phyloP scores from a whole-genome alignment of 2,797 vertebrate genomes.

The Aythya fuligula region DNA sequence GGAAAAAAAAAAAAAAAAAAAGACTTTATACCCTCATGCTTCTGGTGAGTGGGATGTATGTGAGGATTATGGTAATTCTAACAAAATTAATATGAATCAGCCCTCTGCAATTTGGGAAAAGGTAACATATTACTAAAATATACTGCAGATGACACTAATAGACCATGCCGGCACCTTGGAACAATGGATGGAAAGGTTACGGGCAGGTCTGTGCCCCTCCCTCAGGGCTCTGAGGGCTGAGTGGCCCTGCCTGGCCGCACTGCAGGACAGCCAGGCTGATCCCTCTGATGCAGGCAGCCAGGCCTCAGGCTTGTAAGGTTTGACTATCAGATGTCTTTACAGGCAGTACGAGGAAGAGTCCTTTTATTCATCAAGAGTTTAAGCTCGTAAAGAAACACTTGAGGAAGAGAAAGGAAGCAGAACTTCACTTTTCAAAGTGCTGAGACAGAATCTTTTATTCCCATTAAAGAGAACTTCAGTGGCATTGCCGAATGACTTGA shows the following conservation, averaged over 20 bases:
- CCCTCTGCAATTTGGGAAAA: not conserved
- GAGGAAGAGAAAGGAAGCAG: not conserved
- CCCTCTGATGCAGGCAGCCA: not conserved
- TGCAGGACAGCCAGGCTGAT: not conserved
- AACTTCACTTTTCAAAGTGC: not conserved
- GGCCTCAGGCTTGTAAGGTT: not conserved
- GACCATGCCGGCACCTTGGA: not conserved
- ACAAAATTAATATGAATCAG: not conserved
- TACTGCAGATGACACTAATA: accelerated
- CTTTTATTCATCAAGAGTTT: not conserved
- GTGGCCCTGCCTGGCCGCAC: not conserved
- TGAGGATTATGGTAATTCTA: not conserved
- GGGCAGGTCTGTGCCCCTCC: not conserved
- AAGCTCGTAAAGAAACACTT: not conserved
- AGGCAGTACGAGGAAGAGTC: not conserved
- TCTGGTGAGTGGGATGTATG: not conserved
- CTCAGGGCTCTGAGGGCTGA: not conserved
- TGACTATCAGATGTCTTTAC: not conserved
- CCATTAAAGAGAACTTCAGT: not conserved
- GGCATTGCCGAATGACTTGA: not conserved
- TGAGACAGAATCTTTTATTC: not conserved
- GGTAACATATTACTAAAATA: accelerated
- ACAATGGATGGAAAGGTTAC: not conserved
- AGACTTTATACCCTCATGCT: not conserved
- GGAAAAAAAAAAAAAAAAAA: not conserved